Evolutionary conservation across 2,113 vertebrate genomes (phyloP).

Genomic region (Esox niger): DNA sequence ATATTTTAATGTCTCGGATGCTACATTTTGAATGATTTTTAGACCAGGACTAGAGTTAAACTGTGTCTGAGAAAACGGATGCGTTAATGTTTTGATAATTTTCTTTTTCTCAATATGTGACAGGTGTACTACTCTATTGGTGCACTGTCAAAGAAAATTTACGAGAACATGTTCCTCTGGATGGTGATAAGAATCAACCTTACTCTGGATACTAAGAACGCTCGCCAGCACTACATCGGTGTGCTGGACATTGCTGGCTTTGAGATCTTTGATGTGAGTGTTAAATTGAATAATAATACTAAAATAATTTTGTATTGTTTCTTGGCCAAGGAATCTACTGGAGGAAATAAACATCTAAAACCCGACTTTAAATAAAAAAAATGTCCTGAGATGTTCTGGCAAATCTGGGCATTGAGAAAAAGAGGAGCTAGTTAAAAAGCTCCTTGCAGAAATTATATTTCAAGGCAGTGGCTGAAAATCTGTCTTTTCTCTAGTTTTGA

Average conservation of each 20-base stretch:
- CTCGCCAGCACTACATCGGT: conserved; percentile 60
- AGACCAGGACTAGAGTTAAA: background rate
- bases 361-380: no score
- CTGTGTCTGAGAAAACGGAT: background rate
- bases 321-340: background rate
- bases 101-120: background rate
- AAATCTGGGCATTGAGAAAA: no score
- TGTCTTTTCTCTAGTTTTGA: no score
- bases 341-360: no score
- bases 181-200: conserved; percentile 64
- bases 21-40: background rate
- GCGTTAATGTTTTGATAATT: background rate
- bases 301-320: background rate
- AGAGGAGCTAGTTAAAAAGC: no score
- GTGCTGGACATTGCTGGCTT: conserved; percentile 61
- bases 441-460: no score
- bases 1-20: background rate
- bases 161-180: conserved; percentile 65
- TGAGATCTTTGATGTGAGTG: conserved; percentile 59
- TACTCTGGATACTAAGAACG: conserved; percentile 55
- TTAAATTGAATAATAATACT: background rate
- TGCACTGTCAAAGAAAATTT: conserved; percentile 59
- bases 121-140: conserved; percentile 45
- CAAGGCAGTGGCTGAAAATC: no score
- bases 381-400: no score